A percentile compares a stretch with the other conserved stretches of the same genome.
phyloP scores from a whole-genome alignment of 2,113 vertebrate species.

The Coptodon rendalli region DNA sequence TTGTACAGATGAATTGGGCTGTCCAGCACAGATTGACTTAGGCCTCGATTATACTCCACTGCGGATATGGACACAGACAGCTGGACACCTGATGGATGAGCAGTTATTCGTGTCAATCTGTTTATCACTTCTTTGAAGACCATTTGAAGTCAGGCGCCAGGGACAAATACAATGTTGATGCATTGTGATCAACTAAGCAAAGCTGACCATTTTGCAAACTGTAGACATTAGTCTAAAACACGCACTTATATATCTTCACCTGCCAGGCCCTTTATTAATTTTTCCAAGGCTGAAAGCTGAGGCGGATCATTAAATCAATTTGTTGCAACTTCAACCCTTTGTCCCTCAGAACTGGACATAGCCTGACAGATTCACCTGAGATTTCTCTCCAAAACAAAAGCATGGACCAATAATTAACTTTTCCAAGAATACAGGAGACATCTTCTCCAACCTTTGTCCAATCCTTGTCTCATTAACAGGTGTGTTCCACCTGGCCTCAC shows the following conservation, averaged over 20 bases:
- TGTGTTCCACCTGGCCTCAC: slow-evolving; percentile 44
- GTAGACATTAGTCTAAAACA: background rate
- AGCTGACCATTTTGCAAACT: background rate
- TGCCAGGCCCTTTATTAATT: background rate
- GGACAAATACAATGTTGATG: background rate
- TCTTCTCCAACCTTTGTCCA: background rate
- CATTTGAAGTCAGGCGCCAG: background rate
- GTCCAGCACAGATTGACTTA: background rate
- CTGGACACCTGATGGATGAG: background rate
- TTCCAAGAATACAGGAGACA: background rate
- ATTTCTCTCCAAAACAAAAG: background rate
- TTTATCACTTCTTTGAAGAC: background rate
- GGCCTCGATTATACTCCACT: background rate
- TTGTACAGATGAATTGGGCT: background rate
- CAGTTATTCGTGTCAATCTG: background rate
- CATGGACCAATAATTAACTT: slow-evolving; percentile 42
- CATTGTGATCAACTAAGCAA: background rate
- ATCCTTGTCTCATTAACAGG: background rate
- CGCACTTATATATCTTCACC: background rate
- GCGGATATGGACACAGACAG: background rate
- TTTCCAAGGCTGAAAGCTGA: background rate
- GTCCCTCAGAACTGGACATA: slow-evolving; percentile 41
- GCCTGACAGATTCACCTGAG: slow-evolving; percentile 62
- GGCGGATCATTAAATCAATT: background rate
- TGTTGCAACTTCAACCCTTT: slow-evolving; percentile 75